phyloP scores from a whole-genome alignment of 2,888 invertebrate species.

The Trachelus troglodyta region DNA sequence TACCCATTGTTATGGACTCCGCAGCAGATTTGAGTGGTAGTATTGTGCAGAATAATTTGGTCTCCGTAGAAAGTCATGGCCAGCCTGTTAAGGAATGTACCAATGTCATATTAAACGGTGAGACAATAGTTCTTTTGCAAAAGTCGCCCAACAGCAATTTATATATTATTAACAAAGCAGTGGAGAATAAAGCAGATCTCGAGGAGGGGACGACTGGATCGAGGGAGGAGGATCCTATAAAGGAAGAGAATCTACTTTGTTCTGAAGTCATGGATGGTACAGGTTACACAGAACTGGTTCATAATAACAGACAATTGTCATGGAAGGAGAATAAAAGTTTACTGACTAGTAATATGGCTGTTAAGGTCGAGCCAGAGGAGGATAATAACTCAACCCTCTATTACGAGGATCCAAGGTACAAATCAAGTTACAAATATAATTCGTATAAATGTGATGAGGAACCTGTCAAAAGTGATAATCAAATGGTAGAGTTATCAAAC shows the following conservation, averaged over 20 bases:
- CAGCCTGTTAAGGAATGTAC: slow-evolving; percentile 48
- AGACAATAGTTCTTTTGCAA: slow-evolving; percentile 57
- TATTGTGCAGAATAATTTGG: slow-evolving; percentile 31
- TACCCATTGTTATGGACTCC: slow-evolving; percentile 26
- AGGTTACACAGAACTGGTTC: slow-evolving; percentile 24
- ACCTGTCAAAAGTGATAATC: neutral
- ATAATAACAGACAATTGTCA: slow-evolving; percentile 33
- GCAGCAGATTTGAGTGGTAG: slow-evolving; percentile 28
- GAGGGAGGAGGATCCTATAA: slow-evolving; percentile 14
- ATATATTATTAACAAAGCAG: slow-evolving; percentile 62
- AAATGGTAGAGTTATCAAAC: neutral
- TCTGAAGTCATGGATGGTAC: slow-evolving; percentile 32
- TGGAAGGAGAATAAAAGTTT: slow-evolving; percentile 10
- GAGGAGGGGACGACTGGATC: slow-evolving; percentile 30
- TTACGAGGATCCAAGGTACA: neutral
- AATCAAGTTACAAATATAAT: neutral
- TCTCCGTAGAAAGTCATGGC: slow-evolving; percentile 31
- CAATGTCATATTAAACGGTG: slow-evolving; percentile 60
- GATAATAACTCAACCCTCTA: slow-evolving; percentile 21
- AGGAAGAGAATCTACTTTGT: slow-evolving; percentile 12
- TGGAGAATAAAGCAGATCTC: slow-evolving; percentile 36
- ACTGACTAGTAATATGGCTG: slow-evolving; percentile 17
- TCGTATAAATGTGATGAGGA: neutral
- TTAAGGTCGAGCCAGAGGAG: slow-evolving; percentile 22
- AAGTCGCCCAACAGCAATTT: slow-evolving; percentile 63